Evolutionary conservation across 2,113 vertebrate species (phyloP).

Genomic region (Hyaena hyaena): DNA sequence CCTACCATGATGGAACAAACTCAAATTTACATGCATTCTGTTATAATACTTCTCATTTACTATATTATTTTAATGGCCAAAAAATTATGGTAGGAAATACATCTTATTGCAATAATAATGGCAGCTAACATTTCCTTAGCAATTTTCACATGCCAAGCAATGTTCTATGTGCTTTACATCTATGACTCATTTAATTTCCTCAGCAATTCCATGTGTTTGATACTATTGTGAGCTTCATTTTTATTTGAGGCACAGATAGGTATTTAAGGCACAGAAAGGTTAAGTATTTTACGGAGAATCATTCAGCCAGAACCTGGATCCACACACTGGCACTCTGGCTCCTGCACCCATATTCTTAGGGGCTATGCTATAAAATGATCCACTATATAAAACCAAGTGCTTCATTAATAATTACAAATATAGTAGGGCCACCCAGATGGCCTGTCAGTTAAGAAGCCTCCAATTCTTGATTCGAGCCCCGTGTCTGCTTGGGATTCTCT

Average conservation of each 20-base stretch:
- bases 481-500: too few relatives aligned
- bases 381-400: neutral
- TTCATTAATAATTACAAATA: constrained; percentile 8
- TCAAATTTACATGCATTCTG: neutral
- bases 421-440: neutral
- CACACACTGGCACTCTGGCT: neutral
- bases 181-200: constrained; percentile 36
- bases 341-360: neutral
- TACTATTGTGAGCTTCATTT: neutral
- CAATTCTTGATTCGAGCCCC: too few relatives aligned
- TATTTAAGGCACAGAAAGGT: neutral
- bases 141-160: neutral
- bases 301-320: neutral
- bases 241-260: neutral
- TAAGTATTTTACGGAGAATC: neutral
- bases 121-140: neutral
- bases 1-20: neutral
- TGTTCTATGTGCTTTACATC: neutral
- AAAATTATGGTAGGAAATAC: neutral
- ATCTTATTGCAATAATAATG: constrained; percentile 21
- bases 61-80: neutral
- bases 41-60: neutral
- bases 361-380: neutral
- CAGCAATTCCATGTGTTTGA: neutral
- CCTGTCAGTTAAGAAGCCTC: too few relatives aligned